Percentiles rank a stretch among this genome's conserved stretches.
Evolutionary conservation across 2,888 invertebrate genomes (phyloP).

Genomic region (Embidobia sp.): DNA sequence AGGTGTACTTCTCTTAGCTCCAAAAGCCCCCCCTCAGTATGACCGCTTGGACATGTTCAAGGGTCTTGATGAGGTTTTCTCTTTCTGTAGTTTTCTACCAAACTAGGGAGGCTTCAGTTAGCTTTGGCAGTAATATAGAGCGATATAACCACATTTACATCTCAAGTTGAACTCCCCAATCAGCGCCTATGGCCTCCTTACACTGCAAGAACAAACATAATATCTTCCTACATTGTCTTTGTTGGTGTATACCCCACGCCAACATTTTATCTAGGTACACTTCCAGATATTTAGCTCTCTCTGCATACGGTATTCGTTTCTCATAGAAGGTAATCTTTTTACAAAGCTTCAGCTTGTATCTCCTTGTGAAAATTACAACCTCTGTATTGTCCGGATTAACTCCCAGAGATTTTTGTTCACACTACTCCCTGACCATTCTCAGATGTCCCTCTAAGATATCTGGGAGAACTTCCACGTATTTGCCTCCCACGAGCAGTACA

Average conservation of each 20-base stretch:
- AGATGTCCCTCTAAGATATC: no score
- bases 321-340: no score
- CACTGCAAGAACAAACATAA: background rate
- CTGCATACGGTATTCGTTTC: no score
- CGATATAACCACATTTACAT: background rate
- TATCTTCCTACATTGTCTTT: background rate
- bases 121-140: background rate
- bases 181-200: background rate
- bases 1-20: no score
- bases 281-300: no score
- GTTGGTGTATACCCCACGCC: background rate
- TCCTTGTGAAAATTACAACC: no score
- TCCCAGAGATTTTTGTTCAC: no score
- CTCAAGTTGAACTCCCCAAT: background rate
- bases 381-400: no score
- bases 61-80: background rate
- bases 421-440: no score
- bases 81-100: conserved; percentile 2
- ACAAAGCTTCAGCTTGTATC: no score
- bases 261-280: conserved; percentile 4
- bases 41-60: background rate
- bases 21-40: background rate
- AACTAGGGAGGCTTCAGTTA: background rate
- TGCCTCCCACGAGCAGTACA: no score
- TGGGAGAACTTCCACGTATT: no score